Base-by-base conservation (phyloP, 64 coral and sea anemone species). In the Astreopora myriophthalma region DNA sequence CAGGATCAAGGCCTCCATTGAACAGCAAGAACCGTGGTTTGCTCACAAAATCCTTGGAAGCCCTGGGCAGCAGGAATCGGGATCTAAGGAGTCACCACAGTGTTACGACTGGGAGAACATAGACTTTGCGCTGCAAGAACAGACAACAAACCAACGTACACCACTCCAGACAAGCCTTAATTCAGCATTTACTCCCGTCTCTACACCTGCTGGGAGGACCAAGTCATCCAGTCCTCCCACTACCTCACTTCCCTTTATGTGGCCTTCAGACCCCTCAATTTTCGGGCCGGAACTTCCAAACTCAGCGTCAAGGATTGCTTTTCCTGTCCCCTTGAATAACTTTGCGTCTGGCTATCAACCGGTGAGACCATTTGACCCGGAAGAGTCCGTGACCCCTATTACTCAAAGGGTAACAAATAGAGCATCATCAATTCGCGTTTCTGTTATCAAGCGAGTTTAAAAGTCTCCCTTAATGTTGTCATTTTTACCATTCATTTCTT, bases 171-270 rank as follows among this genome's bases (percentile, higher is more conserved):
- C 1, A 34, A 27, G 19, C 11, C 1, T 16, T 33, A 29, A 70
- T 8, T 80, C 76, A 8, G 48, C 76, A 10, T 80, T 57, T 80
- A 34, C 48, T 32, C 48, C 76, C 48, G 16, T 80, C 76, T n/a
- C 14, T 16, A 57, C 44, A 28, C 48, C 76, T 9, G 0, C 51
- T 10, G 17, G 26, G 46, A 79, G 8, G 17, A 80, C 28, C 16
- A 14, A 19, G 48, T 8, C 6, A 14, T 51, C 22, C 24, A n/a
- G 42, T 28, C 75, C 16, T 1, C 76, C 48, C 49, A 60, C 27
- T 7, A 17, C 76, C 34, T 14, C 20, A 14, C 48, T 28, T 80
- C 16, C 76, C 1, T 17, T 16, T 14, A 34, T 80, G 76, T 60
- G 44, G 42, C 51, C 2, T 80, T 28, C 48, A 60, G 48, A 27